phyloP scores from a whole-genome alignment of 2,888 invertebrate genomes.

The Bombylius discolor region DNA sequence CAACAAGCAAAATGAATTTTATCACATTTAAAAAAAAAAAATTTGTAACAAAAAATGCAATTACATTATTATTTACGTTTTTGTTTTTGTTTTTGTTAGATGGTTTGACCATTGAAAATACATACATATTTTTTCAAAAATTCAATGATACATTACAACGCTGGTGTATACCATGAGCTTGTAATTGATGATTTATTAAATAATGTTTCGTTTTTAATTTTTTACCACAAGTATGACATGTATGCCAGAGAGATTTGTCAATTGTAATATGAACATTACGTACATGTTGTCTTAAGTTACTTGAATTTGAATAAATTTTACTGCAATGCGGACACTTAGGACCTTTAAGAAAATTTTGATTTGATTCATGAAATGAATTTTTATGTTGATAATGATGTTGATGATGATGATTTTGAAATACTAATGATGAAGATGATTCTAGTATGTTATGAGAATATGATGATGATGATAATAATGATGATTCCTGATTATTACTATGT shows the following conservation, averaged over 20 bases:
- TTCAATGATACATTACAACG: no score
- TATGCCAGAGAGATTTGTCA: slow-evolving; percentile 56
- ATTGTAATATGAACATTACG: slow-evolving; percentile 62
- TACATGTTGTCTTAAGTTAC: slow-evolving; percentile 64
- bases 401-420: not conserved
- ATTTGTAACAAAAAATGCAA: no score
- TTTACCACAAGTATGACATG: slow-evolving; percentile 60
- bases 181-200: slow-evolving; percentile 61
- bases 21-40: no score
- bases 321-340: slow-evolving; percentile 59
- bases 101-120: no score
- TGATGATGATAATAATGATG: no score
- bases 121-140: no score
- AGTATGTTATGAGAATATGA: not conserved
- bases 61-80: no score
- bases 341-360: slow-evolving; percentile 23
- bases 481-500: no score
- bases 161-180: slow-evolving; percentile 60
- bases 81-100: no score
- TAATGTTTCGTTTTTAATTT: slow-evolving; percentile 65
- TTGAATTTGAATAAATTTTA: slow-evolving; percentile 57
- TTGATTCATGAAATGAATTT: slow-evolving; percentile 9
- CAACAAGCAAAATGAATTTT: no score
- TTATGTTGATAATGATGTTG: not conserved
- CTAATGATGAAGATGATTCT: not conserved